Conservation (phyloP, 2,797 vertebrate species). For the Acanthurus tractus region DNA sequence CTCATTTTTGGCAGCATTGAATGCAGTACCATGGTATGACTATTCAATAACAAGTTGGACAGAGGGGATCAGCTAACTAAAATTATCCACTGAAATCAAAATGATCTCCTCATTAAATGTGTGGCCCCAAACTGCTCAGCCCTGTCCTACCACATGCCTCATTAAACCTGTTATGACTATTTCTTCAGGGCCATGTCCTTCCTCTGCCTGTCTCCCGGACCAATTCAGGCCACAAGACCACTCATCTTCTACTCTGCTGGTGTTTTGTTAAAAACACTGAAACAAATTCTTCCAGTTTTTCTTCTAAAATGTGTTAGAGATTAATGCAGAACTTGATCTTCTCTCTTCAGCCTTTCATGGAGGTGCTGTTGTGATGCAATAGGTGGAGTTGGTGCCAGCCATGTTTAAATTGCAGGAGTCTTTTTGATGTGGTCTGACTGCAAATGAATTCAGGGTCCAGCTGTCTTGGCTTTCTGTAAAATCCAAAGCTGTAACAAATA, state of each 20-base stretch:
- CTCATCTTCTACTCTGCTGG: neutral
- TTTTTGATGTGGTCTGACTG: neutral
- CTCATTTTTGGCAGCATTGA: neutral
- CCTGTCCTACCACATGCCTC: neutral
- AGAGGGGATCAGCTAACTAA: neutral
- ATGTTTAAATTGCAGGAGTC: conserved; percentile 5
- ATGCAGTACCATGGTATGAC: neutral
- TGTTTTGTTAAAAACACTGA: neutral
- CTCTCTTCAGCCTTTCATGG: neutral
- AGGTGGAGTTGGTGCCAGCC: neutral
- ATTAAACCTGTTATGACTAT: neutral
- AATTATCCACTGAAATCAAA: conserved; percentile 1
- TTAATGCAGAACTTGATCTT: conserved; percentile 6
- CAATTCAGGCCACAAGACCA: neutral
- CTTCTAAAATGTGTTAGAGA: conserved; percentile 4
- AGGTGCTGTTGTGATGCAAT: neutral
- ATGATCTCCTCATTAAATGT: neutral
- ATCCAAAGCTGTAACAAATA: neutral
- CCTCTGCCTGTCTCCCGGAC: no score
- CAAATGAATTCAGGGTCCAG: neutral
- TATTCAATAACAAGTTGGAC: neutral
- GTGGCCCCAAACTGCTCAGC: neutral
- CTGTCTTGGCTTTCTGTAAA: neutral
- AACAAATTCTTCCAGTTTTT: neutral
- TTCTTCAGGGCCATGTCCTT: no score